These are phyloP conservation scores for Dryobota labecula DNA, from an alignment of 2,888 invertebrate species.

Conservation along the genomic window DNA sequence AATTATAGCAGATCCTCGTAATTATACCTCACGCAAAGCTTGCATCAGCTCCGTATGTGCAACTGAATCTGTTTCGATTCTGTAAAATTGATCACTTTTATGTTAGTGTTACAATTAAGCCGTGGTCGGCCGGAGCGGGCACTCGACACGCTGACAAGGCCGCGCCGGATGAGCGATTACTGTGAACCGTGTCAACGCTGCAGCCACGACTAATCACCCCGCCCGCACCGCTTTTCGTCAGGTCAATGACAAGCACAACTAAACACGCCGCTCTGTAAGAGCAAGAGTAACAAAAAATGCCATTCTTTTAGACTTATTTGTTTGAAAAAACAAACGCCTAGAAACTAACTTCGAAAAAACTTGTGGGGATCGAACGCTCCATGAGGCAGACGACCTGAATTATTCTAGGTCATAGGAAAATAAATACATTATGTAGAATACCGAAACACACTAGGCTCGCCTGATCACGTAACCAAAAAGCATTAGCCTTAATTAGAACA, in stretches of 20 bases:
- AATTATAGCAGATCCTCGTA: slow-evolving; percentile 11
- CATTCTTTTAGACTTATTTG: slow-evolving; percentile 27
- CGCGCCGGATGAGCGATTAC: slow-evolving; percentile 85
- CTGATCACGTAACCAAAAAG: slow-evolving; percentile 59
- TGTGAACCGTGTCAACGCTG: slow-evolving; percentile 84
- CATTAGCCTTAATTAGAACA: slow-evolving; percentile 67
- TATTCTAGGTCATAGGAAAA: slow-evolving; percentile 50
- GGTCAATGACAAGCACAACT: slow-evolving; percentile 79
- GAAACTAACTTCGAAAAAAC: slow-evolving; percentile 12
- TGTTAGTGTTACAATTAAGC: slow-evolving; percentile 47
- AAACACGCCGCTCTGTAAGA: slow-evolving; percentile 53
- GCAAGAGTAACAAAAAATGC: slow-evolving; percentile 38
- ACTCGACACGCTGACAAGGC: slow-evolving; percentile 77
- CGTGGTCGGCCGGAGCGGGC: slow-evolving; percentile 38
- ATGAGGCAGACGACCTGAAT: slow-evolving; percentile 43
- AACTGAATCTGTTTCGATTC: slow-evolving; percentile 3
- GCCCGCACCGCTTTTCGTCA: slow-evolving; percentile 75
- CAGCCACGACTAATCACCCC: slow-evolving; percentile 81
- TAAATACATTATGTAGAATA: slow-evolving; percentile 31
- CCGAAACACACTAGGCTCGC: slow-evolving; percentile 29
- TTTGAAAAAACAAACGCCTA: slow-evolving; percentile 17
- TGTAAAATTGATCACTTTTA: slow-evolving; percentile 25
- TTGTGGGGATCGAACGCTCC: slow-evolving; percentile 19
- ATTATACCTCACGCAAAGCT: slow-evolving; percentile 11
- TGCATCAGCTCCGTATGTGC: neutral